Conservation (phyloP, 1,140 invertebrate genomes). For the Hycleus phaleratus region DNA sequence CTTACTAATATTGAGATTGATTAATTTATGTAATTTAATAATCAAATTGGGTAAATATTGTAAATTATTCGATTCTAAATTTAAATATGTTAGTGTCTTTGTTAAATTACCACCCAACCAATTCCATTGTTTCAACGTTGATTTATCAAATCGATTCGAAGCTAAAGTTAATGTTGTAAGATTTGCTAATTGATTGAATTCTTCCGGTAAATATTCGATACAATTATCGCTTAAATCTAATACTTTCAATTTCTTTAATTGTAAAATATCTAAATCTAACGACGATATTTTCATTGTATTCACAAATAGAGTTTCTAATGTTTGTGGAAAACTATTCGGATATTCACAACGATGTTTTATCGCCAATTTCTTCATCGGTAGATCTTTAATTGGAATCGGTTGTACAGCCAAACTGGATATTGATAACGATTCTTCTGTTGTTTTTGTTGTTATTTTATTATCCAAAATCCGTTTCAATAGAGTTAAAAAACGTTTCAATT, state of each 20-base stretch:
- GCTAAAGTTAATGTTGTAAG: slow-evolving; percentile 63
- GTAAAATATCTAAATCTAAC: slow-evolving; percentile 59
- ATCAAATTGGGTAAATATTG: slow-evolving; percentile 51
- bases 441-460: slow-evolving; percentile 49
- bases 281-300: slow-evolving; percentile 51
- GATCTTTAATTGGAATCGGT: slow-evolving; percentile 39
- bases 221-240: slow-evolving; percentile 74
- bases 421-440: slow-evolving; percentile 46
- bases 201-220: slow-evolving; percentile 61
- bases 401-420: slow-evolving; percentile 45
- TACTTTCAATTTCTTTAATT: slow-evolving; percentile 53
- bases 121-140: slow-evolving; percentile 48
- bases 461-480: slow-evolving; percentile 53
- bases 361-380: slow-evolving; percentile 48
- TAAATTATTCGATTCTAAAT: slow-evolving; percentile 56
- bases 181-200: slow-evolving; percentile 57
- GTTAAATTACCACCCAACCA: slow-evolving; percentile 51
- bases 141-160: slow-evolving; percentile 59
- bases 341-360: slow-evolving; percentile 57
- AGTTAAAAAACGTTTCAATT: slow-evolving; percentile 61
- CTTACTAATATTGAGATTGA: slow-evolving; percentile 47
- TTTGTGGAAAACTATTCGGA: slow-evolving; percentile 63
- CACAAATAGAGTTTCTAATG: slow-evolving; percentile 50
- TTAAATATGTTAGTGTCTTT: slow-evolving; percentile 44
- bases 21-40: slow-evolving; percentile 49